A percentile compares a stretch with the other conserved stretches of the same genome.
These are phyloP conservation scores for Sitta carolinensis DNA, from an alignment of 2,797 vertebrate genomes.

Conservation along the genomic window DNA sequence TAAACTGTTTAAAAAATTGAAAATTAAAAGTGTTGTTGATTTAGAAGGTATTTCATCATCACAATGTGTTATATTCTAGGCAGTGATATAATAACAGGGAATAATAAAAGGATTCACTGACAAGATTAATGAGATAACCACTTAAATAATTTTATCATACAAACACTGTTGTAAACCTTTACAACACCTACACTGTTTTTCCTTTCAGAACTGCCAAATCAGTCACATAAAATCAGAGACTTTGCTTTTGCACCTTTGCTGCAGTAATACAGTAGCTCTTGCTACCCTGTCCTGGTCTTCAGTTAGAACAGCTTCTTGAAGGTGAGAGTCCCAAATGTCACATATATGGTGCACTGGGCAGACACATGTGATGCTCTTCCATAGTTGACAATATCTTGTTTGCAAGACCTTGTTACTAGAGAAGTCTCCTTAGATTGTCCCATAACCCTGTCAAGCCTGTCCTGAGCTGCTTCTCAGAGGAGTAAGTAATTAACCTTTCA, in stretches of 20 bases:
- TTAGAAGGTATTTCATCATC: background rate
- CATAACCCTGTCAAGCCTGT: background rate
- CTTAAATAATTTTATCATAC: background rate
- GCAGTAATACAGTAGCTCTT: background rate
- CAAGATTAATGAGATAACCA: background rate
- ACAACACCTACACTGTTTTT: background rate
- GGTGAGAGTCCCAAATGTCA: background rate
- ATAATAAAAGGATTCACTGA: background rate
- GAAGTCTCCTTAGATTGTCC: background rate
- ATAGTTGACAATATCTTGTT: fast-evolving
- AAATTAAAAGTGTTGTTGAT: background rate
- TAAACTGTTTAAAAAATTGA: background rate
- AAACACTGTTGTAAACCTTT: background rate
- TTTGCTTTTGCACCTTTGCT: background rate
- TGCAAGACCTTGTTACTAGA: background rate
- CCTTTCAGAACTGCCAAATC: background rate
- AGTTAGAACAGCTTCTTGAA: background rate
- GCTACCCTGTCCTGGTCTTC: background rate
- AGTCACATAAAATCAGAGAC: background rate
- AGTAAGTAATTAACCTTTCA: background rate
- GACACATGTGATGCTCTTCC: no score
- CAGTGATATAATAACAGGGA: background rate
- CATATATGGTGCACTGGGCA: fast-evolving
- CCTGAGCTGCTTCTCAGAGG: background rate
- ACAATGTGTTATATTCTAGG: background rate